Percentiles rank a stretch among this genome's conserved stretches.
Evolutionary conservation across 2,113 vertebrate species (phyloP).

Genomic region (Indicator indicator): DNA sequence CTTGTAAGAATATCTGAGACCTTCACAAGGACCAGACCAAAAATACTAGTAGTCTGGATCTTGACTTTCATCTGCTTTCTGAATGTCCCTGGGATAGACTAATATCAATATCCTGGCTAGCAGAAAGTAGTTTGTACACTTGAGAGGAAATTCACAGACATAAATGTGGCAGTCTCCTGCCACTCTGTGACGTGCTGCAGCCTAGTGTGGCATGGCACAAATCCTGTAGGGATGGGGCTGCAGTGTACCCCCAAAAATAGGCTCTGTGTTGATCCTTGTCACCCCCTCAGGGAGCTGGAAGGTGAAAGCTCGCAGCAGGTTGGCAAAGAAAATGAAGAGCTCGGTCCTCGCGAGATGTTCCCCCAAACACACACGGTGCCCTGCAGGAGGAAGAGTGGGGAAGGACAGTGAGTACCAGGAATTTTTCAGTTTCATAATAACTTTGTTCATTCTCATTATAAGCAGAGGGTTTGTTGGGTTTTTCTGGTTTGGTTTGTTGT

Average conservation of each 20-base stretch:
- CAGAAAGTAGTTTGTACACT: not conserved
- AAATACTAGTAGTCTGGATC: not conserved
- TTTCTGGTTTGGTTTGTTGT: no score
- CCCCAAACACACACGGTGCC: slow-evolving; percentile 57
- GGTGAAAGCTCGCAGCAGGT: slow-evolving; percentile 22
- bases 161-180: not conserved
- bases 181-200: not conserved
- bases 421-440: not conserved
- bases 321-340: slow-evolving; percentile 65
- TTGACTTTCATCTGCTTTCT: not conserved
- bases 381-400: not conserved
- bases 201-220: slow-evolving; percentile 44
- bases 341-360: slow-evolving; percentile 38
- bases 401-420: not conserved
- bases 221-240: slow-evolving; percentile 43
- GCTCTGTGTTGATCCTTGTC: not conserved
- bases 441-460: not conserved
- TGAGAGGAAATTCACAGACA: not conserved
- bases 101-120: not conserved
- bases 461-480: not conserved
- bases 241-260: not conserved
- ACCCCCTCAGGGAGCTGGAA: not conserved
- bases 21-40: not conserved
- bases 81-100: not conserved
- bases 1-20: not conserved